phyloP scores from a whole-genome alignment of 2,888 invertebrate genomes.

The Spialia ferax region DNA sequence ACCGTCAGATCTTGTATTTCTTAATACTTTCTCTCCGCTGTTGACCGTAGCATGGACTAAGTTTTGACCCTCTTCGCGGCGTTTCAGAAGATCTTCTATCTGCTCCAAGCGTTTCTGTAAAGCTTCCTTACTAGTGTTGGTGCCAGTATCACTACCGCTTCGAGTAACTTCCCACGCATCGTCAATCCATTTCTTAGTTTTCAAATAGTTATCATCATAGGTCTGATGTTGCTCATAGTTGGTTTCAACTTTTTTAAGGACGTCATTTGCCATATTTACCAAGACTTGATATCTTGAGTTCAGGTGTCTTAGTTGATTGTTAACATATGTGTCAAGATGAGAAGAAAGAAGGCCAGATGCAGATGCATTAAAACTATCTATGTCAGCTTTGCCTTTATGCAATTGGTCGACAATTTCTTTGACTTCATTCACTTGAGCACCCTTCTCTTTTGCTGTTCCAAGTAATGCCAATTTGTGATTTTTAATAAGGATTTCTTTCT shows the following conservation, averaged over 20 bases:
- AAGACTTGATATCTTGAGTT: slow-evolving; percentile 96
- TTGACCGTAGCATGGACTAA: slow-evolving; percentile 95
- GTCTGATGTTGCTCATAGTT: slow-evolving; percentile 94
- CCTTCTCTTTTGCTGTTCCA: slow-evolving; percentile 93
- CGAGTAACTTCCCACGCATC: slow-evolving; percentile 94
- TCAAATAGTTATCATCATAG: slow-evolving; percentile 91
- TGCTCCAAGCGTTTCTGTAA: slow-evolving; percentile 93
- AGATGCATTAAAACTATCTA: slow-evolving; percentile 93
- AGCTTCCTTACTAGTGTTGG: slow-evolving; percentile 93
- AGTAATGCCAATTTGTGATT: slow-evolving; percentile 95
- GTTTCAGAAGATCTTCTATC: slow-evolving; percentile 92
- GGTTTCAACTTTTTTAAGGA: slow-evolving; percentile 95
- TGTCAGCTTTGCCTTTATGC: slow-evolving; percentile 92
- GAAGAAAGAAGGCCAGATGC: slow-evolving; percentile 92
- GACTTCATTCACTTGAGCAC: slow-evolving; percentile 94
- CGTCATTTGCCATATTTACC: slow-evolving; percentile 95
- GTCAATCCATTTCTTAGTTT: slow-evolving; percentile 94
- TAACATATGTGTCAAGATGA: slow-evolving; percentile 95
- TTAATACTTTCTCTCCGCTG: slow-evolving; percentile 95
- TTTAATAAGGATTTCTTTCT: slow-evolving; percentile 96
- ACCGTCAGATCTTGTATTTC: slow-evolving; percentile 96
- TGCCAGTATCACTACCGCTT: slow-evolving; percentile 92
- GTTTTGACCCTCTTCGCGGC: slow-evolving; percentile 95
- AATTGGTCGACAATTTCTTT: slow-evolving; percentile 91
- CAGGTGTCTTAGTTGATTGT: slow-evolving; percentile 94